These are phyloP conservation scores for Thalassophryne amazonica DNA, from an alignment of 2,797 vertebrate genomes.

Conservation along the genomic window DNA sequence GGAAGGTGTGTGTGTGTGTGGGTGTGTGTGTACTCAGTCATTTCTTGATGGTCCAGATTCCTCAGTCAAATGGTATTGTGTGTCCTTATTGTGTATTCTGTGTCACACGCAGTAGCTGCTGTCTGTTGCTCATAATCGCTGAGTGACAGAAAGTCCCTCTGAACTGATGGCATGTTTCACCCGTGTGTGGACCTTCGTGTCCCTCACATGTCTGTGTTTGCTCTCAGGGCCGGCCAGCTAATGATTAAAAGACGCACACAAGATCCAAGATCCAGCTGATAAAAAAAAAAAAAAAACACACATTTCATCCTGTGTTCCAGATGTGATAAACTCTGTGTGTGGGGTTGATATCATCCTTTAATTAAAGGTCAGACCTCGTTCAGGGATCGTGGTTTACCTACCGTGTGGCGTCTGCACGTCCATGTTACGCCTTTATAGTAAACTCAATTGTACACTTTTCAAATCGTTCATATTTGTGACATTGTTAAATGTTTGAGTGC, in stretches of 20 bases:
- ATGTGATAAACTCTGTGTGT: no score
- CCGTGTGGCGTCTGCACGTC: no score
- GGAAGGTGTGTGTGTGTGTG: not conserved
- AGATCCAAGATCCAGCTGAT: not conserved
- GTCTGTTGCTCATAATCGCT: not conserved
- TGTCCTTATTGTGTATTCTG: not conserved
- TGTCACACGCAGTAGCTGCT: not conserved
- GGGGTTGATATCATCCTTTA: not conserved
- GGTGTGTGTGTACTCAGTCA: not conserved
- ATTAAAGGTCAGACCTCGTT: not conserved
- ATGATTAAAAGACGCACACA: slow-evolving; percentile 50
- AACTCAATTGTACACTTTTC: no score
- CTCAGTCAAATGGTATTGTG: not conserved
- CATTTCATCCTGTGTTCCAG: not conserved
- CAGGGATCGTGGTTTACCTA: no score
- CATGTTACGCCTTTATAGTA: no score
- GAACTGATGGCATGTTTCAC: not conserved
- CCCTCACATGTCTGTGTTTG: slow-evolving; percentile 24
- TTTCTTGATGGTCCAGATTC: not conserved
- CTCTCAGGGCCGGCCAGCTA: slow-evolving; percentile 28
- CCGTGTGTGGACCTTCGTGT: slow-evolving; percentile 8
- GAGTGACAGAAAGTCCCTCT: not conserved
- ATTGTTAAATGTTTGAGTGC: no score
- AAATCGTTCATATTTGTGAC: no score
- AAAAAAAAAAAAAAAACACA: not conserved